Evolutionary conservation across 1,140 invertebrate genomes (phyloP).

Genomic region (Parapsyche elsis): DNA sequence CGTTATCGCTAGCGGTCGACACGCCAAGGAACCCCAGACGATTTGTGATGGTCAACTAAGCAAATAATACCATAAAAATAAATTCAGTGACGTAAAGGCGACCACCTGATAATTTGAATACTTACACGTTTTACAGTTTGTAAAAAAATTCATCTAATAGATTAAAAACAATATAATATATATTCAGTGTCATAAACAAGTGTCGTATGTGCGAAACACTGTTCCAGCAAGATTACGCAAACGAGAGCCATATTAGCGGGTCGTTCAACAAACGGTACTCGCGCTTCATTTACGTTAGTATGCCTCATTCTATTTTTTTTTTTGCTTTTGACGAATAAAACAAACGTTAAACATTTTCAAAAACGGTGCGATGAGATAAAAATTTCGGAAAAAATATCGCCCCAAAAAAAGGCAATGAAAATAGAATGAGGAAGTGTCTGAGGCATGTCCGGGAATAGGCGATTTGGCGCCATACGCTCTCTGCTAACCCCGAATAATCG

Average conservation of each 20-base stretch:
- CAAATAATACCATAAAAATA: background rate
- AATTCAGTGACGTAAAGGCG: background rate
- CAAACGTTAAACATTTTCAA: no score
- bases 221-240: background rate
- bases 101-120: no score
- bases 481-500: background rate
- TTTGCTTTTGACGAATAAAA: background rate
- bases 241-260: background rate
- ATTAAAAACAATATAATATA: no score
- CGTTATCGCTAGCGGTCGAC: background rate
- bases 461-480: background rate
- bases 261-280: slow-evolving; percentile 4
- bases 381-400: no score
- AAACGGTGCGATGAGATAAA: no score
- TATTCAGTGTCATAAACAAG: no score
- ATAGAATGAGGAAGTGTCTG: background rate
- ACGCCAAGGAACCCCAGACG: background rate
- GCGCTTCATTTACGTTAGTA: background rate
- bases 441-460: background rate
- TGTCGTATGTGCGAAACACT: no score
- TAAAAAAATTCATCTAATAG: no score
- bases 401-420: no score
- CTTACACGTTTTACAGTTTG: no score
- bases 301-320: background rate
- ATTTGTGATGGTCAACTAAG: background rate